Evolutionary conservation across 2,113 vertebrate species (phyloP), one percentile per base, ranked within the genome.

Genomic region (Pangasianodon hypophthalmus): DNA sequence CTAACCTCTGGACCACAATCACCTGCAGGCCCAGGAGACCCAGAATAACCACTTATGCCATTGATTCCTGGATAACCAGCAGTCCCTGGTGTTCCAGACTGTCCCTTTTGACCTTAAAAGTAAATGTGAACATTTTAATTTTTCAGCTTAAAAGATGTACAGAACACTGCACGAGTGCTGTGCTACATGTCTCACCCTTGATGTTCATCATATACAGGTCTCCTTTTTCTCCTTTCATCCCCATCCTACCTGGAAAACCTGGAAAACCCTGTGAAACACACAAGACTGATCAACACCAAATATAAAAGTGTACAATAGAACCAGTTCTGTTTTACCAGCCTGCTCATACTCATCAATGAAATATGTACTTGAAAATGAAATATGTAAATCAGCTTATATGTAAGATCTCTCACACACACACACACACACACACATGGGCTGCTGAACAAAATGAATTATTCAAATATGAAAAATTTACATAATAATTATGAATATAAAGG

Each of bases 221-320:
- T 13, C 98, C 98, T 90, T 98, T 98, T 85, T 96, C 93, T 91
- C 98, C 98, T 95, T 98, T 99, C 2, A 48, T 41, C 18, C 98
- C 98, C 90, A 84, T 92, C 64, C 89, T 14, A 71, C 98, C 98
- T 32, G 88, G 93, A 88, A 94, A 94, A 26, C 98, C 98, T 60
- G 81, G 19, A 0, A 41, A 89, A 87, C 97, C 98, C 98, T 99
- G 85, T 44, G 26, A 90, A 90, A 79, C 60, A 80, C 41, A 44
- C 3, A 91, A 89, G 14, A 64, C 52, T 6, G 24, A 6, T 50
- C 73, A 64, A 86, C 21, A 41, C 41, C 81, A 56, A 3, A 44
- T 75, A n/a, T 50, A 79, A 48, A 50, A 10, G 19, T 21, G 9
- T 21, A 46, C 26, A 81, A 52, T 37, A 54, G 18, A 82, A 37